These are phyloP conservation scores for Drosophila kikkawai DNA, from an alignment of 1,140 invertebrate genomes.

Conservation along the genomic window DNA sequence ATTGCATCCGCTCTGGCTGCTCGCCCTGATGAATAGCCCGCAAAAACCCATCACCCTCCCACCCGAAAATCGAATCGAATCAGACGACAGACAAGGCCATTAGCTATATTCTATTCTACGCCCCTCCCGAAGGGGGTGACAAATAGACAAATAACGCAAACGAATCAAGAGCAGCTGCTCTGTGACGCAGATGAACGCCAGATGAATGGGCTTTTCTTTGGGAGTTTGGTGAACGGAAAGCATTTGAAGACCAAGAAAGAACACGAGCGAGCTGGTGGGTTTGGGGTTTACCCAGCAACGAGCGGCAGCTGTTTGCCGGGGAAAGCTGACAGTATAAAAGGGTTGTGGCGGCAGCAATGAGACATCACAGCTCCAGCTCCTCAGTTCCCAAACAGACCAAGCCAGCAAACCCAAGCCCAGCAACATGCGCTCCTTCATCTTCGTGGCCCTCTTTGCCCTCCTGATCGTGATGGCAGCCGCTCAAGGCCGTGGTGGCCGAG, in stretches of 20 bases:
- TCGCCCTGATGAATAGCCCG: conserved; percentile 30
- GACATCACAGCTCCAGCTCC: conserved; percentile 29
- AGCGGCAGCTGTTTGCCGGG: conserved; percentile 1
- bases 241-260: conserved; percentile 19
- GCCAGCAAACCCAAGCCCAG: background rate
- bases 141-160: conserved; percentile 46
- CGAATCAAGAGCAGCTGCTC: conserved; percentile 47
- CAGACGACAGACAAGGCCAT: conserved; percentile 34
- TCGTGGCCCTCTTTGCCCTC: conserved; percentile 33
- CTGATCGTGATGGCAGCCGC: conserved; percentile 38
- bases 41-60: background rate
- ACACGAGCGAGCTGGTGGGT: background rate
- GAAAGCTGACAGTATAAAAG: conserved; percentile 41
- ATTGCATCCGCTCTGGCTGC: conserved; percentile 40
- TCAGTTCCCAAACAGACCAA: conserved; percentile 6
- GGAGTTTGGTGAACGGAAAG: conserved; percentile 6
- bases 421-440: conserved; percentile 31
- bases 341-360: background rate
- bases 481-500: conserved; percentile 15
- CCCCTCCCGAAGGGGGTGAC: conserved; percentile 8
- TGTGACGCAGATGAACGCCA: conserved; percentile 29
- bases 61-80: conserved; percentile 20
- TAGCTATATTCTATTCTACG: conserved; percentile 14
- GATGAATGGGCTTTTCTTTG: conserved; percentile 17
- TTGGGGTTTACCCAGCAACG: conserved; percentile 12